Percentiles rank a stretch among this genome's conserved stretches.
Evolutionary conservation across 2,113 vertebrate species (phyloP).

Genomic region (human): GRCh38 chr2:87721001-87721500

Average conservation of each 20-base stretch:
- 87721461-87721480: not conserved
- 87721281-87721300: not conserved
- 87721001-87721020: not conserved
- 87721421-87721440: not conserved
- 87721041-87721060: not conserved
- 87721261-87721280: not conserved
- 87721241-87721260: not conserved
- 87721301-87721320: not conserved
- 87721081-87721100: not conserved
- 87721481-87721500: not conserved
- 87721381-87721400: not conserved
- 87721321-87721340: conserved; percentile 10
- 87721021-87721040: not conserved
- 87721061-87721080: not conserved
- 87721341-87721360: not conserved
- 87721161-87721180: not conserved
- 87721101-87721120: not conserved
- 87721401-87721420: not conserved
- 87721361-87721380: not conserved
- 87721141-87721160: not conserved
- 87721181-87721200: not conserved
- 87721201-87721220: not conserved
- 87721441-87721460: not conserved
- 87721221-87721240: not conserved
- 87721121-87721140: not conserved